A percentile compares a stretch with the other conserved stretches of the same genome.
Conservation (phyloP, 2,113 vertebrate genomes). For the Heloderma charlesbogerti region DNA sequence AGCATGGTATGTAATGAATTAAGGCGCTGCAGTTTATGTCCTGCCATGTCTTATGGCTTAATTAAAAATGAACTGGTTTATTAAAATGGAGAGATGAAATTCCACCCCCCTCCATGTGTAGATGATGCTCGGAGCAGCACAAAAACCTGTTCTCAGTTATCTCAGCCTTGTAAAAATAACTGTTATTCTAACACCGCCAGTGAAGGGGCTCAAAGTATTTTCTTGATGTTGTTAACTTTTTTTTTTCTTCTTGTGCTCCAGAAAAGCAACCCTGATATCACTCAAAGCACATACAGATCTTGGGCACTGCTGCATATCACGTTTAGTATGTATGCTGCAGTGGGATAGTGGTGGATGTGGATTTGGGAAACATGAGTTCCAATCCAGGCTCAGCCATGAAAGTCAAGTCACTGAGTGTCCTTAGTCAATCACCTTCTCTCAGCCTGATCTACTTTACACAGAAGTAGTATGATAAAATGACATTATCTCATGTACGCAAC, state of each 20-base stretch:
- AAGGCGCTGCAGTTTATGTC: conserved; percentile 19
- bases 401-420: neutral
- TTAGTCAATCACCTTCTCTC: neutral
- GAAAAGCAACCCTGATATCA: neutral
- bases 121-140: conserved; percentile 42
- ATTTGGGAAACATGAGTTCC: neutral
- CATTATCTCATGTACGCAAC: neutral
- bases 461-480: neutral
- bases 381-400: neutral
- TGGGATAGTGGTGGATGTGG: neutral
- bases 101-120: conserved; percentile 23
- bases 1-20: conserved; percentile 44
- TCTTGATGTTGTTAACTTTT: neutral
- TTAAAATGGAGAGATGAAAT: conserved; percentile 47
- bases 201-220: neutral
- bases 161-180: conserved; percentile 29
- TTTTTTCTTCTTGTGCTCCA: neutral
- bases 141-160: conserved; percentile 46
- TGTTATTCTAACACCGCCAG: conserved; percentile 26
- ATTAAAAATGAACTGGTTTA: conserved; percentile 63
- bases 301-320: neutral
- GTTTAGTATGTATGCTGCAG: neutral
- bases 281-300: neutral
- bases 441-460: neutral
- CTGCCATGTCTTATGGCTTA: conserved; percentile 47